Conservation (phyloP, 2,888 invertebrate species). For the Camptogramma bilineatum region DNA sequence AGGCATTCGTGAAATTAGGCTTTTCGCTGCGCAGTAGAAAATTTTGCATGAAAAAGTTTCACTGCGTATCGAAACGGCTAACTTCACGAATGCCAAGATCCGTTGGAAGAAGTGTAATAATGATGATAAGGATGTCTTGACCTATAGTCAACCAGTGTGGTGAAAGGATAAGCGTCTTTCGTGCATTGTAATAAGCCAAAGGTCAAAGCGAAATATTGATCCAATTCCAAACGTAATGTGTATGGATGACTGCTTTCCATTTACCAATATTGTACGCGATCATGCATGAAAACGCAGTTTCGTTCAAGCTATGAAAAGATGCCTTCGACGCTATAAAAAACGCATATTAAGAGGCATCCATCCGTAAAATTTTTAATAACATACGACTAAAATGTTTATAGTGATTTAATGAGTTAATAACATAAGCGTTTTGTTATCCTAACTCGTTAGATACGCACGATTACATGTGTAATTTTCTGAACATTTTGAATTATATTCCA, state of each 20-base stretch:
- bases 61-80: no score
- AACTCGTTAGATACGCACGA: constrained; percentile 33
- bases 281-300: constrained; percentile 27
- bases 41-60: no score
- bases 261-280: constrained; percentile 25
- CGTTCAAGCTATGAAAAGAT: constrained; percentile 20
- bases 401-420: constrained; percentile 27
- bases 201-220: constrained; percentile 27
- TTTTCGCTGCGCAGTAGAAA: no score
- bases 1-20: no score
- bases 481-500: constrained; percentile 4
- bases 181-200: constrained; percentile 11
- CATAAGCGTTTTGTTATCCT: constrained; percentile 15
- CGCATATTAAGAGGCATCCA: constrained; percentile 1
- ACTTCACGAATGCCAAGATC: no score
- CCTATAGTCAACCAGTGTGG: background rate
- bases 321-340: constrained; percentile 5
- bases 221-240: constrained; percentile 24
- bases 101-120: no score
- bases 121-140: background rate
- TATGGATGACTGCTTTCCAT: constrained; percentile 28
- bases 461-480: constrained; percentile 13
- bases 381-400: constrained; percentile 23
- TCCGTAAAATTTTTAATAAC: constrained; percentile 19
- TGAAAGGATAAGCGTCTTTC: background rate